These are phyloP conservation scores for Cottus gobio DNA, from an alignment of 2,113 vertebrate genomes.

Conservation along the genomic window DNA sequence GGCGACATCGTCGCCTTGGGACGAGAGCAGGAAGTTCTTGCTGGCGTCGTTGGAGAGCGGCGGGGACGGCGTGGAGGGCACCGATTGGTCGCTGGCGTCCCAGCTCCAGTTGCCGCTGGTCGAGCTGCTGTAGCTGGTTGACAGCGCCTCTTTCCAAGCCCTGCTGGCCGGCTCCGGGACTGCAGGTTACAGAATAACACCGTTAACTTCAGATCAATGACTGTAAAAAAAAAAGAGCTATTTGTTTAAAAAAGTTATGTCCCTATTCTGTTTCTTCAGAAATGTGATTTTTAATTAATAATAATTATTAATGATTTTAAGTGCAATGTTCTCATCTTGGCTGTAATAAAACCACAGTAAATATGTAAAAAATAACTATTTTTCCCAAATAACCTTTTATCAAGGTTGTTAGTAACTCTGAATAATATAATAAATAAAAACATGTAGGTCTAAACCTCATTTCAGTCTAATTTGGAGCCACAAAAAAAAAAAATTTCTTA, in stretches of 20 bases:
- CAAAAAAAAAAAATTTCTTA: not conserved
- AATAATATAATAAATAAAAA: not conserved
- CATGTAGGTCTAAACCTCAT: not conserved
- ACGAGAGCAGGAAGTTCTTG: conserved; percentile 84
- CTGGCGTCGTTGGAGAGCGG: conserved; percentile 85
- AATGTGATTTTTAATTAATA: no score
- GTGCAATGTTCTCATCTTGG: no score
- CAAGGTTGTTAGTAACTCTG: not conserved
- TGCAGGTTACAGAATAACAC: conserved; percentile 46
- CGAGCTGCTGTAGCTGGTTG: conserved; percentile 90
- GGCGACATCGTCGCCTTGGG: conserved; percentile 82
- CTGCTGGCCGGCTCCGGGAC: conserved; percentile 81
- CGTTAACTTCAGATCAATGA: not conserved
- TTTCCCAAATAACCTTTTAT: no score
- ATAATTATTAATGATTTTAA: no score
- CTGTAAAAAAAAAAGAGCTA: not conserved
- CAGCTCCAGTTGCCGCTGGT: conserved; percentile 92
- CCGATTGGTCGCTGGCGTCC: conserved; percentile 90
- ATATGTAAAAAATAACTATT: no score
- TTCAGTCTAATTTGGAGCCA: not conserved
- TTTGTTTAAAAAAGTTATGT: no score
- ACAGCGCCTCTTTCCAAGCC: conserved; percentile 87
- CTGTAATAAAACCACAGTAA: no score
- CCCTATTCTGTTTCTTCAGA: no score
- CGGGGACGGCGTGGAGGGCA: conserved; percentile 90